Percentiles rank a stretch among this genome's conserved stretches.
Conservation (phyloP, 2,797 vertebrate species). For the Eulemur mongoz region DNA sequence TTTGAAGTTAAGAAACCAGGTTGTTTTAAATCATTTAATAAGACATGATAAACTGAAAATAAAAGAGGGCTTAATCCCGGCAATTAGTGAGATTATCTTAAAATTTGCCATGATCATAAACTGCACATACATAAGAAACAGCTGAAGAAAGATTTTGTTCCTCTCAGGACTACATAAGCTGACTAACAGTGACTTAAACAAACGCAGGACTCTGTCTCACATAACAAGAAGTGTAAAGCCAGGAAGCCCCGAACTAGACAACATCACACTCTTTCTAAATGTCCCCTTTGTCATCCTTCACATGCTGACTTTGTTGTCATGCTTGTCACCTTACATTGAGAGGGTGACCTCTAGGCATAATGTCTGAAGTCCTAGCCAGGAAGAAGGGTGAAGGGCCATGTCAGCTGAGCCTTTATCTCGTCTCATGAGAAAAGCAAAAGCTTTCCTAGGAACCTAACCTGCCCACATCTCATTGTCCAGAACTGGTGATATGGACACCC, state of each 20-base stretch:
- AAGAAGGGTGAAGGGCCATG: not conserved
- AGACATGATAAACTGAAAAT: not conserved
- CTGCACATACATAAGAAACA: not conserved
- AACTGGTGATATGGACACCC: not conserved
- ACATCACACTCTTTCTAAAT: not conserved
- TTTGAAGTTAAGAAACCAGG: not conserved
- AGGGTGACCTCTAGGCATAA: not conserved
- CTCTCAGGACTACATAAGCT: not conserved
- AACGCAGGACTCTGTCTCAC: not conserved
- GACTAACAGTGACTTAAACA: not conserved
- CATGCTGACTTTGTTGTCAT: not conserved
- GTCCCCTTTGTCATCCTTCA: not conserved
- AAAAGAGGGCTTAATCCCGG: not conserved
- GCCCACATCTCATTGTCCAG: not conserved
- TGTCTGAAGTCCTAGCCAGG: not conserved
- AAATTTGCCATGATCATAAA: not conserved
- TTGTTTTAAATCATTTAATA: slow-evolving; percentile 2
- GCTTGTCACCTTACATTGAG: not conserved
- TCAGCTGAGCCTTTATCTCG: not conserved
- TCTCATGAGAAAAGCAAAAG: not conserved
- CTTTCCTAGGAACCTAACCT: not conserved
- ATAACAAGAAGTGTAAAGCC: not conserved
- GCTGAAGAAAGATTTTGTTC: not conserved
- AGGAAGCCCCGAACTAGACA: not conserved
- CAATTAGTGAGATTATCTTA: not conserved